phyloP scores from a whole-genome alignment of 2,888 invertebrate genomes.

The Melanotus villosus region DNA sequence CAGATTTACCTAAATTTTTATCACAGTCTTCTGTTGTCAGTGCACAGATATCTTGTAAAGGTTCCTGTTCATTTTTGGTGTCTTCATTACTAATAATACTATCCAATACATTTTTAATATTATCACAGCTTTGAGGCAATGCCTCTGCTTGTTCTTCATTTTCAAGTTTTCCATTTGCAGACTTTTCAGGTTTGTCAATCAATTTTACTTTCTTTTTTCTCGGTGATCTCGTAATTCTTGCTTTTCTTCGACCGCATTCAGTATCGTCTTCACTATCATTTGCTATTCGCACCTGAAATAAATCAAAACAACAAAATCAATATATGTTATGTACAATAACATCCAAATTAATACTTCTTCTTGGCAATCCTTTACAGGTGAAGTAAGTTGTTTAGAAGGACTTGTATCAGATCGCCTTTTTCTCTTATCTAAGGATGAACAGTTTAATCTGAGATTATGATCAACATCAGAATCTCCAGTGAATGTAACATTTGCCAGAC shows the following conservation, averaged over 20 bases:
- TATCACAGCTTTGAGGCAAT: background rate
- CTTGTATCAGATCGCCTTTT: constrained; percentile 60
- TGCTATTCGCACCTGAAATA: constrained; percentile 38
- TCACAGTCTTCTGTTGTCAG: background rate
- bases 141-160: background rate
- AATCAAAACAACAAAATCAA: background rate
- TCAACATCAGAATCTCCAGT: constrained; percentile 68
- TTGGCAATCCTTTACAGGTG: constrained; percentile 61
- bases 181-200: constrained; percentile 40
- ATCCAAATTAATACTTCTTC: constrained; percentile 65
- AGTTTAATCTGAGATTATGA: constrained; percentile 67
- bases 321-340: background rate
- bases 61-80: background rate
- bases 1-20: background rate
- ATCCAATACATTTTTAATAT: background rate
- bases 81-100: background rate
- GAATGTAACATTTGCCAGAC: constrained; percentile 77
- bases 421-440: constrained; percentile 54
- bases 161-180: background rate
- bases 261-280: constrained; percentile 63
- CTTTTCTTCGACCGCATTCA: constrained; percentile 48
- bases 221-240: constrained; percentile 42
- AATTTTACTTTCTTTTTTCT: constrained; percentile 50
- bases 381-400: constrained; percentile 60
- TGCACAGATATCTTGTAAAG: background rate